These are phyloP conservation scores for Trichacis sp. DNA, from an alignment of 2,888 invertebrate genomes.

Conservation along the genomic window DNA sequence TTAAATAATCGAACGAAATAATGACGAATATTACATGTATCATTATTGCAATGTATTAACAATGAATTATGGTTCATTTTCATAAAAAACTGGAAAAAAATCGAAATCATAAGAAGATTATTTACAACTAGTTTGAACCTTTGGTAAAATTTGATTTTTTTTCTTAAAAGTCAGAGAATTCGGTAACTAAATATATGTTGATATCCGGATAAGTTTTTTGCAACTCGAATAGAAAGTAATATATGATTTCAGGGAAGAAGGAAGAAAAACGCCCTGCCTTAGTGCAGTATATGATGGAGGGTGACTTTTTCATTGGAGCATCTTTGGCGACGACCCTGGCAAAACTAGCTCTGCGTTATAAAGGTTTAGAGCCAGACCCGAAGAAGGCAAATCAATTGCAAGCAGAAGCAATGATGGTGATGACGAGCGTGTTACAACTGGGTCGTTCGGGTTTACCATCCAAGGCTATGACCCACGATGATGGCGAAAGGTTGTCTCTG, in stretches of 20 bases:
- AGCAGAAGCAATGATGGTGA: conserved; percentile 89
- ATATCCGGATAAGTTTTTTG: too few relatives aligned
- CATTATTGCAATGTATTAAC: too few relatives aligned
- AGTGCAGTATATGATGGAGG: conserved; percentile 89
- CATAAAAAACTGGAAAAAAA: too few relatives aligned
- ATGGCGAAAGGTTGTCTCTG: conserved; percentile 87
- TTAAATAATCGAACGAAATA: too few relatives aligned
- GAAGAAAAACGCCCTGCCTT: conserved; percentile 82
- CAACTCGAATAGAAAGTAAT: neutral
- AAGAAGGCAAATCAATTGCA: conserved; percentile 73
- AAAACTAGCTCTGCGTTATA: conserved; percentile 82
- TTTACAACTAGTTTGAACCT: too few relatives aligned
- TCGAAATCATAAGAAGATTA: too few relatives aligned
- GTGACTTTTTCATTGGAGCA: conserved; percentile 96
- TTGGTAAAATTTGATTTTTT: too few relatives aligned
- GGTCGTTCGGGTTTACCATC: conserved; percentile 75
- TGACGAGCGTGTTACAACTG: conserved; percentile 87
- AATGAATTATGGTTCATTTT: too few relatives aligned
- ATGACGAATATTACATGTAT: too few relatives aligned
- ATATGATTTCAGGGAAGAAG: conserved; percentile 69
- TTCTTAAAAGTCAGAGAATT: too few relatives aligned
- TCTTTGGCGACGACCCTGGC: conserved; percentile 91
- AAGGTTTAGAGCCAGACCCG: conserved; percentile 51
- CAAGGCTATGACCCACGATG: conserved; percentile 94
- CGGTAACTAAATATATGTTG: too few relatives aligned